Base-by-base conservation (phyloP, 2,797 vertebrate genomes). In the Orientallactaga sibirica region DNA sequence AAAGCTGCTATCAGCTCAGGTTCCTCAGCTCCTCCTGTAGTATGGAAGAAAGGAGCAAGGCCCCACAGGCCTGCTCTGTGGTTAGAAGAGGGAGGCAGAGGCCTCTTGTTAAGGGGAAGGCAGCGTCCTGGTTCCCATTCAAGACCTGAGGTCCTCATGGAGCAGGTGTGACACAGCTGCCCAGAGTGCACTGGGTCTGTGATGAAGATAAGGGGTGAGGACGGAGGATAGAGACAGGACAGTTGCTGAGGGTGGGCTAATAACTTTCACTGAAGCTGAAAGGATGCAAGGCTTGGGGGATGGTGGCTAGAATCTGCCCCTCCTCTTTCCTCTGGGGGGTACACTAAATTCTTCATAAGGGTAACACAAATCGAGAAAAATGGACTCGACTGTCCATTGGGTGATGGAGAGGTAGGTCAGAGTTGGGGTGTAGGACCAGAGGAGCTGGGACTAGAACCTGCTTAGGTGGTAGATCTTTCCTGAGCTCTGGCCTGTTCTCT, bases 61-160 rank as follows among this genome's bases (percentile, higher is more conserved):
- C 0, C 7, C 1, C 58, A 11, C 3, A 2, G 22, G 18, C 55
- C 33, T 19, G 0, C 37, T 48, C 29, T 29, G 37, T 2, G 6
- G 9, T 25, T 22, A 14, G 11, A 25, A 19, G 76, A 41, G 61
- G 0, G 0, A 27, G 1, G 5, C 20, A 73, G 4, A 4, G 1
- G 6, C 3, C 8, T 27, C 64, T 80, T 86, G n/a, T 27, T 27
- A 22, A 41, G 22, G 73, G 33, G 33, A 27, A 64, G 66, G 37
- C 2, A 0, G 58, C 1, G 7, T 52, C 41, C 29, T 24, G 27
- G 48, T 41, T 16, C 18, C 33, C 37, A 74, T 6, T 1, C 33
- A 37, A 71, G 55, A 29, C 48, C 16, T 84, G 71, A 76, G 43
- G 33, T 91, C 64, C 64, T 33, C 2, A 0, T 0, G 0, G 55